Evolutionary conservation across 2,888 invertebrate species (phyloP).

Genomic region (Microctonus brassicae): DNA sequence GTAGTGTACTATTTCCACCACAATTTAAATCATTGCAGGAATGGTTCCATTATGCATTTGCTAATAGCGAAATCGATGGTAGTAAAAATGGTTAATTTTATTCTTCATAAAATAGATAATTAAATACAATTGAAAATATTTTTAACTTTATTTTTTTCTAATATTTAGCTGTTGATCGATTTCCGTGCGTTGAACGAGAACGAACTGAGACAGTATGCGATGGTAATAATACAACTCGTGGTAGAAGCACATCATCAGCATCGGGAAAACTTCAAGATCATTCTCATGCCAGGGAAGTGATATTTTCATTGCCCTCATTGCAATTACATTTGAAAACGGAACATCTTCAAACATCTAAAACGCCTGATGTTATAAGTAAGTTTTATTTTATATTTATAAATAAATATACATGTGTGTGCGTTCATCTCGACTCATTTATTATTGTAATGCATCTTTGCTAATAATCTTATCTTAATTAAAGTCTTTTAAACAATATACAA

Average conservation of each 20-base stretch:
- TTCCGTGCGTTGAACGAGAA: constrained; percentile 89
- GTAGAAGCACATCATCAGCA: constrained; percentile 70
- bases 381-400: constrained; percentile 17
- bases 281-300: constrained; percentile 92
- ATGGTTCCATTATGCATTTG: constrained; percentile 98
- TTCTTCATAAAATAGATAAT: background rate
- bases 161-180: constrained; percentile 84
- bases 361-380: constrained; percentile 78
- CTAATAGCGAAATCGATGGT: constrained; percentile 95
- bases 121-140: background rate
- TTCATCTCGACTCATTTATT: constrained; percentile 18
- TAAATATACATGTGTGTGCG: background rate
- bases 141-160: background rate
- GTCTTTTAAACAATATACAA: too few species aligned
- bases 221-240: constrained; percentile 63
- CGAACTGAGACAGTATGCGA: constrained; percentile 72
- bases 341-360: constrained; percentile 83
- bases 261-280: constrained; percentile 80
- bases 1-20: constrained; percentile 93
- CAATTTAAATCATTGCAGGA: constrained; percentile 94
- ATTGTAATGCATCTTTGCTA: constrained; percentile 1
- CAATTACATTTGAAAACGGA: constrained; percentile 94
- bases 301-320: constrained; percentile 93
- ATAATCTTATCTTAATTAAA: background rate
- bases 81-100: constrained; percentile 36